Conservation (phyloP, 2,888 invertebrate species). For the Synanthedon myopaeformis region DNA sequence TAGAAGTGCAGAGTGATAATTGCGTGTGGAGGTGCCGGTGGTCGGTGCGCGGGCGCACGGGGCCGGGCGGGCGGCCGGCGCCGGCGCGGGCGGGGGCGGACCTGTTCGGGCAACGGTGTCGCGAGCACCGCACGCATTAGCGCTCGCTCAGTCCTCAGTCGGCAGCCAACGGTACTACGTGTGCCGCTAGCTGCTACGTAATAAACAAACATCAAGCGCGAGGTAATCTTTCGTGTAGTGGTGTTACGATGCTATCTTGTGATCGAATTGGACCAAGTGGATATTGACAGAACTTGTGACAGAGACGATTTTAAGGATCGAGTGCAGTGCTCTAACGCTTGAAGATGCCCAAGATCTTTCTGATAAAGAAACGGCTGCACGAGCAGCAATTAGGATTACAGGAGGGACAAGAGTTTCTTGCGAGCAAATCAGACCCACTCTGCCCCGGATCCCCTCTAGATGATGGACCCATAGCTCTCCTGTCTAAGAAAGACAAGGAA, state of each 20-base stretch:
- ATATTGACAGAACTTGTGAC: slow-evolving; percentile 54
- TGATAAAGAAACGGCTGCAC: slow-evolving; percentile 90
- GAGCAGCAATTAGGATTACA: slow-evolving; percentile 89
- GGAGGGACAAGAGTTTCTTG: slow-evolving; percentile 83
- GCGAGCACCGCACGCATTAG: slow-evolving; percentile 55
- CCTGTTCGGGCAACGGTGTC: slow-evolving; percentile 67
- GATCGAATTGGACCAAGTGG: slow-evolving; percentile 29
- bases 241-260: slow-evolving; percentile 60
- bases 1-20: slow-evolving; percentile 5
- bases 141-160: slow-evolving; percentile 58
- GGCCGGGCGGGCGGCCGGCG: slow-evolving; percentile 42
- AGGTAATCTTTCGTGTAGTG: slow-evolving; percentile 61
- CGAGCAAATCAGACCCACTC: slow-evolving; percentile 72
- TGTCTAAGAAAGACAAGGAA: slow-evolving; percentile 66
- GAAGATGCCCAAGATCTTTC: slow-evolving; percentile 92
- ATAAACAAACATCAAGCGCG: slow-evolving; percentile 56
- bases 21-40: slow-evolving; percentile 16
- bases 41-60: slow-evolving; percentile 33
- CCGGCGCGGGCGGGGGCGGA: slow-evolving; percentile 60
- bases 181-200: slow-evolving; percentile 60
- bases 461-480: slow-evolving; percentile 73
- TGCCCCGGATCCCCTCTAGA: slow-evolving; percentile 70
- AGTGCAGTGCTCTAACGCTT: slow-evolving; percentile 54
- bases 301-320: slow-evolving; percentile 48
- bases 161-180: slow-evolving; percentile 67